These are phyloP conservation scores for Amblyjoppa proteus DNA, from an alignment of 2,888 invertebrate genomes.

Conservation along the genomic window DNA sequence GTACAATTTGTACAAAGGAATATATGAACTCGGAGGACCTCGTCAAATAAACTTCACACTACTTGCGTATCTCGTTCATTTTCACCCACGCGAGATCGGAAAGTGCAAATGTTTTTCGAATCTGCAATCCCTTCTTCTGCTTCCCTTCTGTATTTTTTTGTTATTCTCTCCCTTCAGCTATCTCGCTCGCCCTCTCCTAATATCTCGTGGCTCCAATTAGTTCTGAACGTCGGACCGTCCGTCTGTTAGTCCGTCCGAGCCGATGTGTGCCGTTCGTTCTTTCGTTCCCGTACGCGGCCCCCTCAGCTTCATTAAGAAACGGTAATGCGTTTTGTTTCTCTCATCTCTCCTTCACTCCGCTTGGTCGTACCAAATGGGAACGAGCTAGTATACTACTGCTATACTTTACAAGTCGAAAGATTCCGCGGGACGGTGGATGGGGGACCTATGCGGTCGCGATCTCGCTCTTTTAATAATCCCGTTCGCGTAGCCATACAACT, in stretches of 20 bases:
- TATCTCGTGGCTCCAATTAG: constrained; percentile 85
- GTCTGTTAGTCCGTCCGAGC: constrained; percentile 69
- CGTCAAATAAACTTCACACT: constrained; percentile 35
- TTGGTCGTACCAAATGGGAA: constrained; percentile 74
- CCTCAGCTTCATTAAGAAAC: constrained; percentile 85
- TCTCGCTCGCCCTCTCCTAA: constrained; percentile 75
- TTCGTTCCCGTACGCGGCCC: constrained; percentile 76
- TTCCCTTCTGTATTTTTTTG: constrained; percentile 64
- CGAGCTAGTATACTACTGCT: constrained; percentile 70
- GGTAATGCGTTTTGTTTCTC: constrained; percentile 84
- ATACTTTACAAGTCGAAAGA: constrained; percentile 54
- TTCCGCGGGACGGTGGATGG: background rate
- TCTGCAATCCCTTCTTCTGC: constrained; percentile 62
- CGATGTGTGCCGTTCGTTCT: constrained; percentile 73
- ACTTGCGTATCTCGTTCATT: constrained; percentile 14
- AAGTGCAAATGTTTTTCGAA: constrained; percentile 34
- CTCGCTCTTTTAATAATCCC: constrained; percentile 84
- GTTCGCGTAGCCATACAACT: constrained; percentile 69
- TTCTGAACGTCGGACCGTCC: constrained; percentile 79
- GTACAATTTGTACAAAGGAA: background rate
- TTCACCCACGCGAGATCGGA: constrained; percentile 14
- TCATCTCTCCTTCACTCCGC: constrained; percentile 70
- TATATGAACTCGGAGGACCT: constrained; percentile 12
- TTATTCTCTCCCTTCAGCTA: constrained; percentile 61
- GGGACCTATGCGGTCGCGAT: constrained; percentile 46